Evolutionary conservation across 2,797 vertebrate genomes (phyloP).

Genomic region (Poecilia picta): DNA sequence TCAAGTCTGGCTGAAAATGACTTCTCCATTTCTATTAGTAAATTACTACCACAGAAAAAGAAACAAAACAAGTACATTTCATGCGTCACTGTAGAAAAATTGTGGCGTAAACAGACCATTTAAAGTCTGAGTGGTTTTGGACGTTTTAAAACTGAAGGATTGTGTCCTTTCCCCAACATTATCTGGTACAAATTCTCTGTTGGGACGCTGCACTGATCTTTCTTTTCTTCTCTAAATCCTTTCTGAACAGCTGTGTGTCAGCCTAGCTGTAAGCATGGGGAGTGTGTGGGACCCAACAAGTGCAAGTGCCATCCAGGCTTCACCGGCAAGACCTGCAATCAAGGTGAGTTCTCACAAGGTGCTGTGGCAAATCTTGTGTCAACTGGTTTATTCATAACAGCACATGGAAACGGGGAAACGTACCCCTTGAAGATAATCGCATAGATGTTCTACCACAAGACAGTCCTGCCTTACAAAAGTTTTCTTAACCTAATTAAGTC

Average conservation of each 20-base stretch:
- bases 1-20: conserved; percentile 32
- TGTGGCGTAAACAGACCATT: conserved; percentile 47
- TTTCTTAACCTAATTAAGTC: background rate
- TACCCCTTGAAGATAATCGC: background rate
- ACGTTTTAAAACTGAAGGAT: conserved; percentile 52
- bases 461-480: background rate
- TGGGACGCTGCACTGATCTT: conserved; percentile 59
- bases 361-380: conserved; percentile 4
- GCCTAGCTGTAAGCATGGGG: conserved; percentile 93
- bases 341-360: conserved; percentile 84
- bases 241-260: conserved; percentile 90
- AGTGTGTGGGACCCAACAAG: conserved; percentile 95
- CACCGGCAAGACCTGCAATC: conserved; percentile 96
- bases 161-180: conserved; percentile 65
- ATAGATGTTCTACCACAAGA: background rate
- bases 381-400: conserved; percentile 2
- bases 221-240: conserved; percentile 65
- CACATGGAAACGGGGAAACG: conserved; percentile 19
- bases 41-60: conserved; percentile 31
- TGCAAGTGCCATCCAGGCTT: conserved; percentile 96
- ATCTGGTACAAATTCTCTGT: conserved; percentile 54
- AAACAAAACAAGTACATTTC: conserved; percentile 41
- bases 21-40: conserved; percentile 41
- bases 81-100: conserved; percentile 28
- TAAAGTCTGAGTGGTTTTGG: conserved; percentile 33